Base-by-base conservation (phyloP, 2,797 vertebrate genomes). In the Platalea minor region DNA sequence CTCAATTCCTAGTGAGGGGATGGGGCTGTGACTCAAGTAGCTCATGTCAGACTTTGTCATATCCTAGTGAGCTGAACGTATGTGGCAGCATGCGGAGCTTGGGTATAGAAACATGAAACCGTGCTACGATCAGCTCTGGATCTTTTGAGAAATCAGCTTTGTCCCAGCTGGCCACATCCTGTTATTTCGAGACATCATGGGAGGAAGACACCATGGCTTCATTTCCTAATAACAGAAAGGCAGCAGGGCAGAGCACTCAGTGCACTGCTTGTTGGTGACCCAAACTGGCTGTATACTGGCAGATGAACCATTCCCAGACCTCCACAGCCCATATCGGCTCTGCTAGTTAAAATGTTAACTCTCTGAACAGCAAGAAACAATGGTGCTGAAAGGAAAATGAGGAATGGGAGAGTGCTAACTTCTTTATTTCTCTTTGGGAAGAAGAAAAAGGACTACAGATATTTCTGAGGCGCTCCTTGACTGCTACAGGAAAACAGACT, bases 91-190 rank as follows among this genome's bases (percentile, higher is more conserved):
- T 73, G 46, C 61, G 78, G 61, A 65, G 59, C 53, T 75, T 81
- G 50, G 75, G 28, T 26, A 51, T 3, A 54, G 68, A 80, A 87
- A 43, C 11, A 6, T 28, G 46, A 65, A 85, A 65, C 16, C 81
- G 8, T 77, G 48, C 57, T 93, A 12, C 29, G 1, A 1, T 46
- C 74, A 82, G 70, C 35, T 83, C 73, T 88, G 69, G 48, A 63
- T 84, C 51, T 91, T 60, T 84, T 85, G 72, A 78, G 85, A 91
- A 89, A 87, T 85, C 51, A 69, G 46, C 26, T 92, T 85, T 85
- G 48, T 88, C 80, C 57, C 57, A 78, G 29, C 57, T 77, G 56
- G 23, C 59, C 75, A 73, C 63, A 91, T 81, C 63, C 41, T 93
- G 31, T 72, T 91, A 51, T 56, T 89, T 68, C 6, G 9, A 73